Evolutionary conservation across 2,888 invertebrate species (phyloP).

Genomic region (Entomobrya multifasciata): DNA sequence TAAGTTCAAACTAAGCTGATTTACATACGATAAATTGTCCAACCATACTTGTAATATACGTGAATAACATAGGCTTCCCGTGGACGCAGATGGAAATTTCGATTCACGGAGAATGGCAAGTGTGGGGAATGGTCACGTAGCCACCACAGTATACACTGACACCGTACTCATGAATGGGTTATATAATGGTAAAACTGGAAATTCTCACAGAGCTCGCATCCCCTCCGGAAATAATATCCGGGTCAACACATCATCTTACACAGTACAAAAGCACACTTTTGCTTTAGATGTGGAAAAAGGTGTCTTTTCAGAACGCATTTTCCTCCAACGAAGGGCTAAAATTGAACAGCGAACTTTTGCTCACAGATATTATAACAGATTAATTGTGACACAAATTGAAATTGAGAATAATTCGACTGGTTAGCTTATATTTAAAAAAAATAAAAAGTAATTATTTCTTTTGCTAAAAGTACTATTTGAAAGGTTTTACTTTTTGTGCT

Average conservation of each 20-base stretch:
- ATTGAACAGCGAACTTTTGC: constrained; percentile 78
- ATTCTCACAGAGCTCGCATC: constrained; percentile 79
- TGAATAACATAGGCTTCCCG: constrained; percentile 76
- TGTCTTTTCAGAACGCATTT: constrained; percentile 71
- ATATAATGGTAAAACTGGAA: constrained; percentile 79
- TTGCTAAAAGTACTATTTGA: background rate
- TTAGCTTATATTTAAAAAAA: constrained; percentile 34
- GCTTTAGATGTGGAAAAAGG: constrained; percentile 77
- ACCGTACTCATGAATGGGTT: constrained; percentile 79
- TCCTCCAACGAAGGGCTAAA: constrained; percentile 39
- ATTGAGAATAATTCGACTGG: constrained; percentile 51
- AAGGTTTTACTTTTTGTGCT: constrained; percentile 70
- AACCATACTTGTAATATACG: no score
- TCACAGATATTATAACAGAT: constrained; percentile 75
- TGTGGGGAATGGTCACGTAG: constrained; percentile 79
- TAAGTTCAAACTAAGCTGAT: no score
- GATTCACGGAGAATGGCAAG: constrained; percentile 76
- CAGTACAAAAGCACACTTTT: constrained; percentile 64
- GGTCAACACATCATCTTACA: constrained; percentile 9
- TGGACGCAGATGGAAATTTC: constrained; percentile 71
- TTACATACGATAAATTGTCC: no score
- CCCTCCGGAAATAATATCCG: constrained; percentile 78
- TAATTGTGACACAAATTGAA: constrained; percentile 77
- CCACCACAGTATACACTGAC: constrained; percentile 78
- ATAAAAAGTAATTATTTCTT: background rate